phyloP scores from a whole-genome alignment of 92 coral and sea anemone species.

The Paramuricea clavata region DNA sequence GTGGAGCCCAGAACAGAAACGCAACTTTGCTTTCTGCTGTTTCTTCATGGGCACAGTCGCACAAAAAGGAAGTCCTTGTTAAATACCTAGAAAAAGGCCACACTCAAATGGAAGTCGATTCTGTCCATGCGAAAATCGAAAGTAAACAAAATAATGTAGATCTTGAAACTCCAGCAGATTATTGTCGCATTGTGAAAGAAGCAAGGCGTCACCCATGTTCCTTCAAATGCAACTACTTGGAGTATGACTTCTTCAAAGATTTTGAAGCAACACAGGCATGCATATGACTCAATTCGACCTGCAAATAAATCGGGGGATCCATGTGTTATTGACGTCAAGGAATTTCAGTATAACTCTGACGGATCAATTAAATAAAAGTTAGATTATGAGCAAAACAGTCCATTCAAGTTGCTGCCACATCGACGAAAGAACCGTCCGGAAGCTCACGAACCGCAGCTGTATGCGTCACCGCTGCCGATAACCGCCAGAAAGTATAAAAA shows the following conservation, averaged over 20 bases:
- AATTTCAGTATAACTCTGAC: neutral
- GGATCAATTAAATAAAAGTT: neutral
- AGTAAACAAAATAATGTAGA: neutral
- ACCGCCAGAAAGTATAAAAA: neutral
- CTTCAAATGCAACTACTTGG: neutral
- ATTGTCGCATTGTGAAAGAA: neutral
- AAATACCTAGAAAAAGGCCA: constrained; percentile 14
- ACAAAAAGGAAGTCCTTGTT: neutral
- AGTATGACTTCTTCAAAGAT: neutral
- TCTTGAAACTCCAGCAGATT: neutral
- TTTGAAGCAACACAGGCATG: neutral
- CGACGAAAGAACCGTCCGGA: neutral
- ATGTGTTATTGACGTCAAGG: neutral
- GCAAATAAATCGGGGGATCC: neutral
- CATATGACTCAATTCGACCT: neutral
- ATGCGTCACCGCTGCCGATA: neutral
- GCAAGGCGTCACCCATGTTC: neutral
- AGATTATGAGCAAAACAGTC: neutral
- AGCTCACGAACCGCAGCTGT: neutral
- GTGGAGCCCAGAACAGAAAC: constrained; percentile 2
- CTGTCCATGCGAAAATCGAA: constrained; percentile 1
- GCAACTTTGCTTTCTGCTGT: neutral
- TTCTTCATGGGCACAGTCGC: neutral
- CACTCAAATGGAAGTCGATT: constrained; percentile 11
- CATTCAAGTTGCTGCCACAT: neutral